phyloP scores from a whole-genome alignment of 2,113 vertebrate species.

The Silurus asotus region DNA sequence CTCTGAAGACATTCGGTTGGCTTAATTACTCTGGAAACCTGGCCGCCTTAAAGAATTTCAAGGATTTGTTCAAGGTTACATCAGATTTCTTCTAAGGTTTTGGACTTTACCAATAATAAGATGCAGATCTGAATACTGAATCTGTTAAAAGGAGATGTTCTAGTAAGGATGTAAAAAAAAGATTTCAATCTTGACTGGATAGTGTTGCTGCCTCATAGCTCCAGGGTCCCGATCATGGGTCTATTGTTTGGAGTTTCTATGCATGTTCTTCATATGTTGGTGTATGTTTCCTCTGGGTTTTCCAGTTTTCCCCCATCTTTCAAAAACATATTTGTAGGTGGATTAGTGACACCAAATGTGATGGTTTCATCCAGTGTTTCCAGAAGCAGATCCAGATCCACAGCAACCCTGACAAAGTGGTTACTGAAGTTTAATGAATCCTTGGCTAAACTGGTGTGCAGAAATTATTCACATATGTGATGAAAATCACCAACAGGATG shows the following conservation, averaged over 20 bases:
- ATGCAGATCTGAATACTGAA: too few species aligned
- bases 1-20: slow-evolving; percentile 20
- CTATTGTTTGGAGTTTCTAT: background rate
- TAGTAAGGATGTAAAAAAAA: background rate
- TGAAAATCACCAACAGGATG: background rate
- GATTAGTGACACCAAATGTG: background rate
- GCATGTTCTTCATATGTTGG: background rate
- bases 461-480: background rate
- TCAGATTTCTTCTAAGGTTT: background rate
- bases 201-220: background rate
- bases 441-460: background rate
- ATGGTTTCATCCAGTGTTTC: background rate
- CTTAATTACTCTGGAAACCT: slow-evolving; percentile 31
- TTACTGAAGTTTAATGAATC: background rate
- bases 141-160: slow-evolving; percentile 4
- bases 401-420: background rate
- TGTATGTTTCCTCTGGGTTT: background rate
- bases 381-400: background rate
- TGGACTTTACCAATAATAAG: background rate
- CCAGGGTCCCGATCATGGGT: background rate
- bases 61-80: background rate
- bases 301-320: background rate
- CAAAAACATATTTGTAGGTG: background rate
- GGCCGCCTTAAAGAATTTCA: slow-evolving; percentile 22
- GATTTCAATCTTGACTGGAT: background rate